phyloP scores from a whole-genome alignment of 2,113 vertebrate genomes.

The Thalassoma bifasciatum region DNA sequence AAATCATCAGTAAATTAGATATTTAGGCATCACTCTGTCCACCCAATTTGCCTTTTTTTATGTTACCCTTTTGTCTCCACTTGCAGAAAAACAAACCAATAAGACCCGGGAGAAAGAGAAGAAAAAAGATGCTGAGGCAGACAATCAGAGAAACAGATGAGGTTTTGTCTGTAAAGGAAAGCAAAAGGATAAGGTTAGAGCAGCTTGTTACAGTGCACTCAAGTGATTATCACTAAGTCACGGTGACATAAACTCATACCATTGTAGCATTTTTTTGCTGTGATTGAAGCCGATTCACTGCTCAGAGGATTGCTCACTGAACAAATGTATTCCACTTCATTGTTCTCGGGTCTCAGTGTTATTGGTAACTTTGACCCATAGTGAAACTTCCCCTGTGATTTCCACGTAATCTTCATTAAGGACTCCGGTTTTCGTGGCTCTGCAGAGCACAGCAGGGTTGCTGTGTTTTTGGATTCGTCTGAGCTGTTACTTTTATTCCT shows the following conservation, averaged over 20 bases:
- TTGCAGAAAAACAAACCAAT: neutral
- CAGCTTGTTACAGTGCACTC: no score
- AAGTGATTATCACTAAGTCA: no score
- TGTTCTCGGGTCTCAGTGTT: neutral
- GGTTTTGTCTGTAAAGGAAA: slow-evolving; percentile 23
- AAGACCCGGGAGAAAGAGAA: neutral
- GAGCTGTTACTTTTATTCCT: neutral
- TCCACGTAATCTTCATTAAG: slow-evolving; percentile 48
- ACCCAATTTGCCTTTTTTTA: neutral
- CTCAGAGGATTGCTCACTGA: slow-evolving; percentile 55
- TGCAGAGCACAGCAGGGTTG: slow-evolving; percentile 54
- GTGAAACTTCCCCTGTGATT: neutral
- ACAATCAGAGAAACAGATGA: neutral
- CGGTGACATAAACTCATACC: slow-evolving; percentile 44
- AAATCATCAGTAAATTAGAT: neutral
- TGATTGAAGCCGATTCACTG: slow-evolving; percentile 28
- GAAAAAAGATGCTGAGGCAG: neutral
- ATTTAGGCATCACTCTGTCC: neutral
- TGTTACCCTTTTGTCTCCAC: slow-evolving; percentile 12
- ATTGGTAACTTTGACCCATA: slow-evolving; percentile 33
- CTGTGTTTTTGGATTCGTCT: neutral
- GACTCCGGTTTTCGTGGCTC: neutral
- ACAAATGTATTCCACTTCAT: slow-evolving; percentile 48
- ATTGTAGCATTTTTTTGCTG: slow-evolving; percentile 59
- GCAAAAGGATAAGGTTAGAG: slow-evolving; percentile 11